Evolutionary conservation across 2,113 vertebrate species (phyloP).

Genomic region (Podiceps cristatus): DNA sequence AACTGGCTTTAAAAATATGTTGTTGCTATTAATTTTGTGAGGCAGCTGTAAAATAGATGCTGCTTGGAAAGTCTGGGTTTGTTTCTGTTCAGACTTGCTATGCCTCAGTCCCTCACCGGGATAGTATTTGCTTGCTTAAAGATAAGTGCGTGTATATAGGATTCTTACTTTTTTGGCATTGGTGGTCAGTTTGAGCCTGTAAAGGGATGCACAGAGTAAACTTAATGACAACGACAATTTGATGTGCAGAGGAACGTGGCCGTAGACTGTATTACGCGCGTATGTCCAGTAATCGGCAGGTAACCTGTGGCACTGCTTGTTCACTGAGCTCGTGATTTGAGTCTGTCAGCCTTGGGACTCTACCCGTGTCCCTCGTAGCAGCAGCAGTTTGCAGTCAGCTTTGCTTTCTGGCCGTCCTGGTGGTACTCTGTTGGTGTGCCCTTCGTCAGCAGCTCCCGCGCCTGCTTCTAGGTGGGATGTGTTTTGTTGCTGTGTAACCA

Average conservation of each 20-base stretch:
- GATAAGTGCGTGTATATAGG: fast-evolving
- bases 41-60: background rate
- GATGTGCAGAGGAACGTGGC: background rate
- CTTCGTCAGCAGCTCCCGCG: background rate
- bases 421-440: background rate
- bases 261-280: fast-evolving
- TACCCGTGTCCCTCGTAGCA: background rate
- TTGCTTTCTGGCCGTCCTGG: background rate
- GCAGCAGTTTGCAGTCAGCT: background rate
- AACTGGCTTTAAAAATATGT: background rate
- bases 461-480: background rate
- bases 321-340: background rate
- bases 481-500: background rate
- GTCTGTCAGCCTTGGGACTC: background rate
- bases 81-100: background rate
- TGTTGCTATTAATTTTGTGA: background rate
- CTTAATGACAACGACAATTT: background rate
- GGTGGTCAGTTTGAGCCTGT: background rate
- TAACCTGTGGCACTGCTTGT: background rate
- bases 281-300: background rate
- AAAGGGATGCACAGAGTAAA: background rate
- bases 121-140: background rate
- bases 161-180: background rate
- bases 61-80: background rate
- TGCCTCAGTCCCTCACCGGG: background rate